Conservation (phyloP, 1,140 invertebrate species). For the Zaprionus taronus region DNA sequence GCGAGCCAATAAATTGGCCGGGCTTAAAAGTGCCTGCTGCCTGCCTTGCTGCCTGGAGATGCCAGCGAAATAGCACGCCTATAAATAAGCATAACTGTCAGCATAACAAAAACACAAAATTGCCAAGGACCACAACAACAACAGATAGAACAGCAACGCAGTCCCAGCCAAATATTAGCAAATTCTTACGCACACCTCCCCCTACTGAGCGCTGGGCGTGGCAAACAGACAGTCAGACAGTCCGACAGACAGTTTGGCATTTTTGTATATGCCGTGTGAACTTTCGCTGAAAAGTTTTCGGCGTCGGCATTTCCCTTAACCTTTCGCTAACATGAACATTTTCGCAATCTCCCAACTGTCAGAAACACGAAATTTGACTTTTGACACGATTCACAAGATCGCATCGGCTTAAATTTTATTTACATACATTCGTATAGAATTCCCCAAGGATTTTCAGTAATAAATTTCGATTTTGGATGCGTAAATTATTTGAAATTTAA, state of each 20-base stretch:
- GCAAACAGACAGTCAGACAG: constrained; percentile 13
- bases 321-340: constrained; percentile 51
- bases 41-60: constrained; percentile 36
- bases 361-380: constrained; percentile 64
- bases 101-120: constrained; percentile 51
- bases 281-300: constrained; percentile 36
- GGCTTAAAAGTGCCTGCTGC: constrained; percentile 63
- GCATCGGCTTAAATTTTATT: constrained; percentile 30
- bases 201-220: constrained; percentile 19
- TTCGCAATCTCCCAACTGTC: constrained; percentile 71
- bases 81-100: constrained; percentile 82
- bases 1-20: constrained; percentile 69
- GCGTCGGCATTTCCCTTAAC: constrained; percentile 35
- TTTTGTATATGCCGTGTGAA: constrained; percentile 42
- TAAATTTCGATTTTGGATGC: constrained; percentile 5
- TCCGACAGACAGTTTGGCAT: constrained; percentile 45
- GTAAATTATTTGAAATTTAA: not conserved
- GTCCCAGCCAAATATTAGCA: constrained; percentile 46
- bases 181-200: constrained; percentile 40
- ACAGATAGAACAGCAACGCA: constrained; percentile 20
- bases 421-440: constrained; percentile 14
- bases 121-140: constrained; percentile 23
- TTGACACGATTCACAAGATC: constrained; percentile 41
- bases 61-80: constrained; percentile 46
- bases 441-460: not conserved